Base-by-base conservation (phyloP, 1,140 invertebrate species). In the Atta texana region DNA sequence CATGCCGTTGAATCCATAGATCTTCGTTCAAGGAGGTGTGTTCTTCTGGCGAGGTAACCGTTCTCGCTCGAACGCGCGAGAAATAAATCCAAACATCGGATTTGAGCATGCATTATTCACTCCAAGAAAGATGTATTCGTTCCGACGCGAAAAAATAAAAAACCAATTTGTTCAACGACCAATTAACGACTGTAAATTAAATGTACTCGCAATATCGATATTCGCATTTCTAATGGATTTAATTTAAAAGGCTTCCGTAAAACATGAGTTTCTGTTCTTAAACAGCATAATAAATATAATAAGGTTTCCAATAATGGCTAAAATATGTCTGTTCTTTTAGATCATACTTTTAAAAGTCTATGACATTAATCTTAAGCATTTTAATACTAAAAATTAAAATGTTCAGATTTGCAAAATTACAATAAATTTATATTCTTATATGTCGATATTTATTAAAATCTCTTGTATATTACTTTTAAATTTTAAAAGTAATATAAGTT, bases 71-170 rank as follows among this genome's bases (percentile, higher is more conserved):
- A 59, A 59, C 68, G 39, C 31, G 39, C 34, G 53, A 82, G 34
- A 74, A 61, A 82, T 82, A 82, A 82, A 82, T 82, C 68, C 68
- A 59, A 82, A 82, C 68, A 82, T 24, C 39, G 68, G 80, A 82
- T 74, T 74, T 44, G 53, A 44, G 4, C 64, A 74, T 74, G 68
- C 80, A 82, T 82, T 82, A 82, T 82, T 82, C 80, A 74, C 80
- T 55, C 18, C 8, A 3, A 49, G 53, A 31, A 59, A 82, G 34
- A 72, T 49, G 66, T 34, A 57, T 72, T 7, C 21, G 7, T 10
- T 82, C 39, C 68, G 28, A 44, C 12, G 34, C 1, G 34, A 18
- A 72, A 24, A 74, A 61, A 59, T 61, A 21, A 39, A 31, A 72
- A 68, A 74, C 14, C 39, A 80, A 80, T 82, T 82, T 14, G 53